These are phyloP conservation scores for Erethizon dorsatum DNA, from an alignment of 2,797 vertebrate genomes.

Conservation along the genomic window DNA sequence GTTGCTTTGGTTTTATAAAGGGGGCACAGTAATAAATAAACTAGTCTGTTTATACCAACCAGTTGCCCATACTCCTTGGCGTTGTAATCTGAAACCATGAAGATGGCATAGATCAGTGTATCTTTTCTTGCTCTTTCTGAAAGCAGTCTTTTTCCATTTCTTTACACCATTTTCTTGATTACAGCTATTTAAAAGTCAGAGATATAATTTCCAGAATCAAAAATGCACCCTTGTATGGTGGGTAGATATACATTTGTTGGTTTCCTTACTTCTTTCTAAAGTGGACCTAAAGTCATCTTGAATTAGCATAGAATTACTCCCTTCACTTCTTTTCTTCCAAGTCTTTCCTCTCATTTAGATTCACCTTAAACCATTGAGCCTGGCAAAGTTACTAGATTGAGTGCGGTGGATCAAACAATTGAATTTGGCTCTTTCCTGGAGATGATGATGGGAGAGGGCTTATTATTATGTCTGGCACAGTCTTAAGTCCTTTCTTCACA, in stretches of 20 bases:
- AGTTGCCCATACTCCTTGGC: background rate
- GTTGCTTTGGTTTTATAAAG: background rate
- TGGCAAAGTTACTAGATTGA: background rate
- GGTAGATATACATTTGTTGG: background rate
- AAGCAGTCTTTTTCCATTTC: conserved; percentile 4
- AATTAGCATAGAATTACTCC: background rate
- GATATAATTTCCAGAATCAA: conserved; percentile 4
- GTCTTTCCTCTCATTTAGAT: background rate
- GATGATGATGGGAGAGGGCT: background rate
- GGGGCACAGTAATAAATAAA: background rate
- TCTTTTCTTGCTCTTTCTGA: conserved; percentile 37
- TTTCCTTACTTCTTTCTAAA: background rate
- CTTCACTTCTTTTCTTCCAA: background rate
- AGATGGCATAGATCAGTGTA: background rate
- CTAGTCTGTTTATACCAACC: background rate
- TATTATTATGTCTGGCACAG: background rate
- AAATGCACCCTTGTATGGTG: background rate
- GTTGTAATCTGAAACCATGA: background rate
- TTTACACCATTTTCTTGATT: background rate
- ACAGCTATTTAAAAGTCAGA: conserved; percentile 29
- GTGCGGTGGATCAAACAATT: background rate
- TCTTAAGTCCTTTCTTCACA: background rate
- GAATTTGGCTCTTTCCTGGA: background rate
- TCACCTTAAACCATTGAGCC: background rate
- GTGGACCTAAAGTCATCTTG: background rate